Evolutionary conservation across 2,888 invertebrate genomes (phyloP), one percentile per base, ranked within the genome.

Genomic region (Lepeophtheirus nordmannii): DNA sequence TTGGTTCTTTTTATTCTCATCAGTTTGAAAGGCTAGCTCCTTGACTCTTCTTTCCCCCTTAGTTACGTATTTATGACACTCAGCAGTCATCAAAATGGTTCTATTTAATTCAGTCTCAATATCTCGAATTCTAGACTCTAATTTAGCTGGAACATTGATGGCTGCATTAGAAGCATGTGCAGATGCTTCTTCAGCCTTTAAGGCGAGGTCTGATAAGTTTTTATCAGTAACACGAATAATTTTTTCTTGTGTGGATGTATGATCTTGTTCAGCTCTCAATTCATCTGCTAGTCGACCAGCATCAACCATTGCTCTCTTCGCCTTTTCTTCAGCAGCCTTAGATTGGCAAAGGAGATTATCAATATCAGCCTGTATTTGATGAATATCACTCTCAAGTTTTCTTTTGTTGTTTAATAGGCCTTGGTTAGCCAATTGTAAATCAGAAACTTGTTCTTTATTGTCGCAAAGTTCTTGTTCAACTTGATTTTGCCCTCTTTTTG

Each of bases 21-120:
- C 64, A 22, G 39, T 22, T 17, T 64, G 64, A 67, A 69, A 66
- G 41, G 63, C 23, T n/a, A 79, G 72, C 80, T 80, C 80, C 74
- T 80, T 80, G 68, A 80, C 75, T 63, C 79, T 75, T n/a, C 75
- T 74, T 71, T 79, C 79, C 68, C 77, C 75, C 72, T 79, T 80
- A 71, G 79, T 76, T 70, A 78, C 73, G 72, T 76, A 77, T 76
- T 80, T 80, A 71, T 77, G 75, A 23, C 79, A 77, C 69, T 80
- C 80, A 40, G 77, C 76, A 71, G 80, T 80, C 69, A 79, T 77
- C 67, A 79, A 75, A 71, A 79, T 78, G 72, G 81, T 81, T 72
- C 73, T 74, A 70, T 80, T 81, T 68, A 80, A 72, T 70, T 81
- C 80, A 68, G 75, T 72, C 69, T 78, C 78, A 68, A 78, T 70